Conservation (phyloP, 37 sponge, comb jelly and placozoan genomes). For the Lycopodina hypogea region DNA sequence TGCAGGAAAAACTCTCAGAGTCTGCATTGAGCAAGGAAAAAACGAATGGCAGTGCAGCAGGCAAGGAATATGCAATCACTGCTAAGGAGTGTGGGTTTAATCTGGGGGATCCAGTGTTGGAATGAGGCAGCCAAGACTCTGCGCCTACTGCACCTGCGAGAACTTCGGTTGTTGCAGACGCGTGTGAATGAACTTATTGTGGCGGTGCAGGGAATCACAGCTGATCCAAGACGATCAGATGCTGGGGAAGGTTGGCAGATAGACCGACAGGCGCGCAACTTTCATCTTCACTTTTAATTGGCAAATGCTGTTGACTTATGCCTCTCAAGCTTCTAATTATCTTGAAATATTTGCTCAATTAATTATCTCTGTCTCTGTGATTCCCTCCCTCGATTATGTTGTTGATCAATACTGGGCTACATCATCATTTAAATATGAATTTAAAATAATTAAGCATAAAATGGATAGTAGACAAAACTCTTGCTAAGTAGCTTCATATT, state of each 20-base stretch:
- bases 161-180: conserved; percentile 87
- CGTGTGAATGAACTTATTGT: conserved; percentile 90
- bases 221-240: conserved; percentile 88
- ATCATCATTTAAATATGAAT: too few relatives aligned
- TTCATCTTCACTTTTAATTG: too few relatives aligned
- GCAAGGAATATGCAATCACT: conserved; percentile 45
- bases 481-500: too few relatives aligned
- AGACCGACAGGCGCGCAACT: conserved; percentile 3
- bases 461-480: too few relatives aligned
- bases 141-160: conserved; percentile 84
- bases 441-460: too few relatives aligned
- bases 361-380: too few relatives aligned
- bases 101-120: conserved; percentile 70
- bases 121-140: conserved; percentile 88
- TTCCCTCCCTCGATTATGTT: too few relatives aligned
- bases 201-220: conserved; percentile 83
- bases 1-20: conserved; percentile 62
- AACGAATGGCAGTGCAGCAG: background rate
- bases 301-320: too few relatives aligned
- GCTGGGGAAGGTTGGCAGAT: conserved; percentile 89
- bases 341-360: too few relatives aligned
- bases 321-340: too few relatives aligned
- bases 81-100: conserved; percentile 88
- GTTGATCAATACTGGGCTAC: too few relatives aligned
- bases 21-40: background rate